Evolutionary conservation across 1,140 invertebrate species (phyloP).

Genomic region (Trichonephila clavata): DNA sequence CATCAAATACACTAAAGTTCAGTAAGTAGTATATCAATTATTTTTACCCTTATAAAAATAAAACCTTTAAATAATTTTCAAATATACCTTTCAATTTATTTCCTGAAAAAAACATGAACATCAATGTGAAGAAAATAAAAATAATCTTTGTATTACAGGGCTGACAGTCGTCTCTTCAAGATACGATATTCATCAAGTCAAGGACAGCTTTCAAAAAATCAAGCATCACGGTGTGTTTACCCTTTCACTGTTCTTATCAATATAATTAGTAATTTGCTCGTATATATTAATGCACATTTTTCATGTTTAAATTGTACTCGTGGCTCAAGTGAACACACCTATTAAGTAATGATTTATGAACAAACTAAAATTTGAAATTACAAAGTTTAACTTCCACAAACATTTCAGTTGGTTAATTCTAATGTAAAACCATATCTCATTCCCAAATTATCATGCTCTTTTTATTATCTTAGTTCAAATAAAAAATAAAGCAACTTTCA

Average conservation of each 20-base stretch:
- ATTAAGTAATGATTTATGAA: too few species aligned
- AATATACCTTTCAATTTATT: not conserved
- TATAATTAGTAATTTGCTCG: not conserved
- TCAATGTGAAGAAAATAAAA: not conserved
- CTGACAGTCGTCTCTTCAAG: conserved; percentile 78
- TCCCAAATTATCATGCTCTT: too few species aligned
- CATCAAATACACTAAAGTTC: conserved; percentile 95
- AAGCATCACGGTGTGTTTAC: conserved; percentile 63
- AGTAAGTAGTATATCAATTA: conserved; percentile 80
- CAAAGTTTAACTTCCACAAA: too few species aligned
- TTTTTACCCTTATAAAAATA: not conserved
- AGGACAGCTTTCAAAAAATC: conserved; percentile 58
- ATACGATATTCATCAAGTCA: conserved; percentile 77
- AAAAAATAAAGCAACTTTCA: too few species aligned
- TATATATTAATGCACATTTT: too few species aligned
- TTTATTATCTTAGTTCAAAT: too few species aligned
- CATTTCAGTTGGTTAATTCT: too few species aligned
- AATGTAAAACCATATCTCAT: too few species aligned
- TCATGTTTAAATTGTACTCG: too few species aligned
- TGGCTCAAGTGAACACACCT: too few species aligned
- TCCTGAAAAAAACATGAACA: too few species aligned
- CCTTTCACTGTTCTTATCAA: not conserved
- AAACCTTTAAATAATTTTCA: not conserved
- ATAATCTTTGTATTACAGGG: conserved; percentile 62
- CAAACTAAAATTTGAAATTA: too few species aligned